Conservation (phyloP, 2,888 invertebrate species). For the Drosophila birchii region DNA sequence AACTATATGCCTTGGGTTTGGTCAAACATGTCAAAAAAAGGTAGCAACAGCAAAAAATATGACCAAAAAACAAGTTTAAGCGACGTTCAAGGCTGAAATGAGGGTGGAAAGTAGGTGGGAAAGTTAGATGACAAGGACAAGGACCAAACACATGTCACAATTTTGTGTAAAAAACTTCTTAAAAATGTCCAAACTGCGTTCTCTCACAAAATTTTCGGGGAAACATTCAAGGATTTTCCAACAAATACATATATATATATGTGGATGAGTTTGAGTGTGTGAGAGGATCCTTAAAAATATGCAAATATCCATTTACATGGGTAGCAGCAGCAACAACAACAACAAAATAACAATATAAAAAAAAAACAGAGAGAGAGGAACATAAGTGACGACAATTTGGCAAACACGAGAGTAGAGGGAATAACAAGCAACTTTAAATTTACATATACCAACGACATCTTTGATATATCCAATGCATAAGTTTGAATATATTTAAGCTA, state of each 20-base stretch:
- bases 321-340: background rate
- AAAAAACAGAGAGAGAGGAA: slow-evolving; percentile 41
- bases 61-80: slow-evolving; percentile 25
- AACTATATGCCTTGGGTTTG: slow-evolving; percentile 15
- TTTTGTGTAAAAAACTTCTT: slow-evolving; percentile 65
- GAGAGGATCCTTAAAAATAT: slow-evolving; percentile 59
- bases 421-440: slow-evolving; percentile 41
- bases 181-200: slow-evolving; percentile 67
- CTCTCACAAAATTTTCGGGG: slow-evolving; percentile 33
- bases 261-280: slow-evolving; percentile 57
- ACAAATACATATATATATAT: slow-evolving; percentile 28
- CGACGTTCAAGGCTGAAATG: slow-evolving; percentile 13
- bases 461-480: slow-evolving; percentile 21
- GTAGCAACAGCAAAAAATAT: slow-evolving; percentile 33
- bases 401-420: slow-evolving; percentile 49
- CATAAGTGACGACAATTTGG: slow-evolving; percentile 80
- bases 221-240: slow-evolving; percentile 59
- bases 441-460: slow-evolving; percentile 14
- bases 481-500: slow-evolving; percentile 51
- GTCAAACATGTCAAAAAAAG: slow-evolving; percentile 42
- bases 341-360: slow-evolving; percentile 24
- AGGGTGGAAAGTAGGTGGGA: slow-evolving; percentile 1
- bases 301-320: slow-evolving; percentile 70
- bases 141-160: slow-evolving; percentile 79
- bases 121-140: slow-evolving; percentile 36